Evolutionary conservation across 2,797 vertebrate genomes (phyloP).

Genomic region (Adelosebastes latens): DNA sequence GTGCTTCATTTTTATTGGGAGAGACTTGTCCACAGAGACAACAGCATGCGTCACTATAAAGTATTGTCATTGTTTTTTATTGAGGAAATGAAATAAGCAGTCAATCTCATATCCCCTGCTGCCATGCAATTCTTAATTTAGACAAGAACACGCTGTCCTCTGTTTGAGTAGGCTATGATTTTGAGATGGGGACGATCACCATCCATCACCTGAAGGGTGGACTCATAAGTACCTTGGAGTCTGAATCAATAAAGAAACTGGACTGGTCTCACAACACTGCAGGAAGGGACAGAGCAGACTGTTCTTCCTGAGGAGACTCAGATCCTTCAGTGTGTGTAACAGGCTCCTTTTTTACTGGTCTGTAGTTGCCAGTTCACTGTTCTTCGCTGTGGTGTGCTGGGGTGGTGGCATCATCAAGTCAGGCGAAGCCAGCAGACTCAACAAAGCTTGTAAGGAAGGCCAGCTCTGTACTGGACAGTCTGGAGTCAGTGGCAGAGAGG

Average conservation of each 20-base stretch:
- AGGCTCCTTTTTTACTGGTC: neutral
- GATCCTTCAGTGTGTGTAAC: neutral
- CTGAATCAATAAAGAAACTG: neutral
- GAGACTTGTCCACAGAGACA: neutral
- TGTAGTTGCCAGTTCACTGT: neutral
- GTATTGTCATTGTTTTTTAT: neutral
- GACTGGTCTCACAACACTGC: neutral
- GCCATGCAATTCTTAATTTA: neutral
- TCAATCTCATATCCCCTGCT: neutral
- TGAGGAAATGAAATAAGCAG: neutral
- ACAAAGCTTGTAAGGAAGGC: neutral
- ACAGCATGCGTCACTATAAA: neutral
- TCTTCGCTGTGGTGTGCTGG: neutral
- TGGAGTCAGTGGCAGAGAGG: neutral
- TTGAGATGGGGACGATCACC: neutral
- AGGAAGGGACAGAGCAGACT: neutral
- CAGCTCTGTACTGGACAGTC: neutral
- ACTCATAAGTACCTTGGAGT: neutral
- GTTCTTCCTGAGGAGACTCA: neutral
- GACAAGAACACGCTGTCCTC: neutral
- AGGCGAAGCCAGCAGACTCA: neutral
- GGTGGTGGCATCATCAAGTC: neutral
- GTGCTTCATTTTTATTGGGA: neutral
- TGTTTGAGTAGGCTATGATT: neutral
- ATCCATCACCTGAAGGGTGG: neutral